Evolutionary conservation across 2,797 vertebrate genomes (phyloP).

Genomic region (Notamacropus eugenii): DNA sequence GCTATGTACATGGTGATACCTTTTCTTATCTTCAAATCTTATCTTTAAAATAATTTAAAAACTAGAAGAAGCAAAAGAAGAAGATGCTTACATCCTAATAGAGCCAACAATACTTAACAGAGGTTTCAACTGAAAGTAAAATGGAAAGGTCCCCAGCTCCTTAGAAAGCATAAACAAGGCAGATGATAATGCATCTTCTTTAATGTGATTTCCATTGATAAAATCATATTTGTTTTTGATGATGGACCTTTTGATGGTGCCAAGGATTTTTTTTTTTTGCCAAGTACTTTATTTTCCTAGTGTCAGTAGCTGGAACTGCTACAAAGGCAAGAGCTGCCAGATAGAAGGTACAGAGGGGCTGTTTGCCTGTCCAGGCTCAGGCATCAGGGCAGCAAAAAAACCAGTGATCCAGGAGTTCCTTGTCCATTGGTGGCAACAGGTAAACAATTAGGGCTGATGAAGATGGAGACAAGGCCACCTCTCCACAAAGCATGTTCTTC

Average conservation of each 20-base stretch:
- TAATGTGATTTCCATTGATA: not conserved
- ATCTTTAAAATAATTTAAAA: too few relatives aligned
- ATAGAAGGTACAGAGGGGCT: not conserved
- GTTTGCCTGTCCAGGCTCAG: not conserved
- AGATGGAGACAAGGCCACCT: not conserved
- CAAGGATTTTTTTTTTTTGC: not conserved
- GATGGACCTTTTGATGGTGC: not conserved
- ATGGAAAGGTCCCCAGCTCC: not conserved
- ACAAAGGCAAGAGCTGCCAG: not conserved
- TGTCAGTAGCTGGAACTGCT: not conserved
- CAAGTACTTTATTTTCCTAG: not conserved
- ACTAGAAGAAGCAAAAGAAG: too few relatives aligned
- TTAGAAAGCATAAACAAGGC: not conserved
- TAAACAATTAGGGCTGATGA: not conserved
- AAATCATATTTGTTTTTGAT: not conserved
- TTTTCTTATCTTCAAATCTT: too few relatives aligned
- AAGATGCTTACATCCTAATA: too few relatives aligned
- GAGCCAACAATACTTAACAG: not conserved
- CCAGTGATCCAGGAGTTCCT: not conserved
- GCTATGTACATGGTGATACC: too few relatives aligned
- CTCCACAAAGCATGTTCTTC: not conserved
- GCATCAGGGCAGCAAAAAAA: not conserved
- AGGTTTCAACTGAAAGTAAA: not conserved
- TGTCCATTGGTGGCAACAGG: not conserved
- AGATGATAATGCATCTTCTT: not conserved